A percentile compares a stretch with the other conserved stretches of the same genome.
Evolutionary conservation across 2,797 vertebrate genomes (phyloP).

Genomic region (Simalia tracyae): DNA sequence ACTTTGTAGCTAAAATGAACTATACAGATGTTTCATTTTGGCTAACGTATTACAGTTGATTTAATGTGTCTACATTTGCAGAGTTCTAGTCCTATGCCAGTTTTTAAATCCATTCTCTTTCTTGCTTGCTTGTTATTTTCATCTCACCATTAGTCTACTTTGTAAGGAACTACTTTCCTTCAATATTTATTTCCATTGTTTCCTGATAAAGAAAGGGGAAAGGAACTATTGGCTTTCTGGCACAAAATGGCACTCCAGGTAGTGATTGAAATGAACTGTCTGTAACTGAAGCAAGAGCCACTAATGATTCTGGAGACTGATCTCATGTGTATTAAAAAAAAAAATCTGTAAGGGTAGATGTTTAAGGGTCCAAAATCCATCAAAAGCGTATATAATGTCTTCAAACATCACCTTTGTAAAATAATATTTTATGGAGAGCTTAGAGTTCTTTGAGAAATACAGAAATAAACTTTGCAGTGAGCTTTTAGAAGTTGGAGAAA

Average conservation of each 20-base stretch:
- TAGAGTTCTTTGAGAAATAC: neutral
- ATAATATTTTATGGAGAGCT: neutral
- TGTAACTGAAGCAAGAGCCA: neutral
- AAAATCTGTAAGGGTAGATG: neutral
- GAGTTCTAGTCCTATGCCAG: neutral
- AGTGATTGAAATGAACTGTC: neutral
- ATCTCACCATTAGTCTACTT: neutral
- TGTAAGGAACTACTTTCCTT: neutral
- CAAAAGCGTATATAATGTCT: neutral
- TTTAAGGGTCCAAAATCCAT: neutral
- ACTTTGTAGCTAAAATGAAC: neutral
- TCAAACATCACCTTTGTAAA: neutral
- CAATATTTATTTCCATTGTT: neutral
- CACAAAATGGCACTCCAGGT: neutral
- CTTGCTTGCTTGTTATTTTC: neutral
- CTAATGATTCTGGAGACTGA: neutral
- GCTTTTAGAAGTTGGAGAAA: neutral
- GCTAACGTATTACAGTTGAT: neutral
- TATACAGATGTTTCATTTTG: slow-evolving; percentile 10
- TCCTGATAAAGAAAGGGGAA: neutral
- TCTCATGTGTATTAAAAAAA: neutral
- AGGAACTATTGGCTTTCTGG: neutral
- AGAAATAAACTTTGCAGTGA: neutral
- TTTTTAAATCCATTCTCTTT: neutral
- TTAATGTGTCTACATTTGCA: neutral